A percentile compares a stretch with the other conserved stretches of the same genome.
These are phyloP conservation scores for Sebastes ruberrimus DNA, from an alignment of 2,797 vertebrate genomes.

Conservation along the genomic window DNA sequence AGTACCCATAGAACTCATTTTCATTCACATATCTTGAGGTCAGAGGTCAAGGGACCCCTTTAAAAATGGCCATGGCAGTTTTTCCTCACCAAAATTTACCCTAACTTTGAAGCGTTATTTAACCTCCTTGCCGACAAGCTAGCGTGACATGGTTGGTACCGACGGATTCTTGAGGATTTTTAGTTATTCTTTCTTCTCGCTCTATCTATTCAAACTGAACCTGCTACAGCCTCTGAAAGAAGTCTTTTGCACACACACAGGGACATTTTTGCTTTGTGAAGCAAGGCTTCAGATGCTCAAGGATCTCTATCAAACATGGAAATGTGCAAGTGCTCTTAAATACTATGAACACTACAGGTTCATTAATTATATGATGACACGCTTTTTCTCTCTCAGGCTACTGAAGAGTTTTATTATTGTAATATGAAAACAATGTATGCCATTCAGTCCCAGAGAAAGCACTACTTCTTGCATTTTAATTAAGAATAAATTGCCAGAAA, in stretches of 20 bases:
- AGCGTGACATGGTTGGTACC: too few relatives aligned
- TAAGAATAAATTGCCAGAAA: background rate
- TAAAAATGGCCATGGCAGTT: too few relatives aligned
- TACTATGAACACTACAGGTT: background rate
- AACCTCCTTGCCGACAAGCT: too few relatives aligned
- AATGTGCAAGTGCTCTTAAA: background rate
- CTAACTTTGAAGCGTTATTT: too few relatives aligned
- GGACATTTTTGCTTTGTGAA: background rate
- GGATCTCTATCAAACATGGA: background rate
- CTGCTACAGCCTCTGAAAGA: too few relatives aligned
- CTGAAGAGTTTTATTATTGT: background rate
- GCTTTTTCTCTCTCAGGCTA: background rate
- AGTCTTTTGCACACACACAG: background rate
- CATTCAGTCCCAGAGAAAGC: background rate
- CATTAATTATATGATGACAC: background rate
- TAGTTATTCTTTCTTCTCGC: too few relatives aligned
- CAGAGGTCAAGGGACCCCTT: too few relatives aligned
- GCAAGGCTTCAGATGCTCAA: background rate
- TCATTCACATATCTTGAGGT: too few relatives aligned
- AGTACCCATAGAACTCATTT: too few relatives aligned
- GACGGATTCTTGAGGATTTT: too few relatives aligned
- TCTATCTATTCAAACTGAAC: too few relatives aligned
- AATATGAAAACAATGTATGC: background rate
- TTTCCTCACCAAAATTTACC: too few relatives aligned
- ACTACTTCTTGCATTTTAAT: background rate